Conservation (phyloP, 2,888 invertebrate genomes). For the Yponomeuta malinellus region DNA sequence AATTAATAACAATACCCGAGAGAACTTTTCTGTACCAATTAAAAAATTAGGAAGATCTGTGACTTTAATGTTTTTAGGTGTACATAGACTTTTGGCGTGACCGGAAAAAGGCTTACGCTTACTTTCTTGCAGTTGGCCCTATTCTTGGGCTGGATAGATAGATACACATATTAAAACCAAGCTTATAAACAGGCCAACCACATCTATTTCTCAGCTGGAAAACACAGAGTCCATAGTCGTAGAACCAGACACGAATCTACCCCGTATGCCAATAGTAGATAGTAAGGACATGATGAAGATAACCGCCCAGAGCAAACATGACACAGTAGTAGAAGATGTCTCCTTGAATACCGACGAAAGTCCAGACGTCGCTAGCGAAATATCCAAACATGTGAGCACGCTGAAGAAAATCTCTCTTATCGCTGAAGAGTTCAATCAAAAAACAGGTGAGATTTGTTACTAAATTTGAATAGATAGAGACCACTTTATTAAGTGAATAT, state of each 20-base stretch:
- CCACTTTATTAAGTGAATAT: too few relatives aligned
- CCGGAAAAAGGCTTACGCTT: too few relatives aligned
- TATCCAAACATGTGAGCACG: conserved; percentile 55
- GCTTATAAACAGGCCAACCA: too few relatives aligned
- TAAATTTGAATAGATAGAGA: too few relatives aligned
- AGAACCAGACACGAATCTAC: conserved; percentile 39
- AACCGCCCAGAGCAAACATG: conserved; percentile 33
- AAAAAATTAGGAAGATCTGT: too few relatives aligned
- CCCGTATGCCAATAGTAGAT: conserved; percentile 55
- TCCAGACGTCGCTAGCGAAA: conserved; percentile 56
- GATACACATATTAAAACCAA: too few relatives aligned
- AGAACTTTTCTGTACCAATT: too few relatives aligned
- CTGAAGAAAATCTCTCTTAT: conserved; percentile 61
- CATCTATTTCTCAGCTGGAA: background rate
- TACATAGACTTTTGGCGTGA: too few relatives aligned
- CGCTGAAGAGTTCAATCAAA: conserved; percentile 68
- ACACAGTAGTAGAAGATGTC: conserved; percentile 37
- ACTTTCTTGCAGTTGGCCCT: too few relatives aligned
- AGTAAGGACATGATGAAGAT: conserved; percentile 52
- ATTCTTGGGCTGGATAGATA: too few relatives aligned
- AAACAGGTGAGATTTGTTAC: conserved; percentile 44
- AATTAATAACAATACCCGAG: too few relatives aligned
- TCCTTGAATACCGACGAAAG: conserved; percentile 49
- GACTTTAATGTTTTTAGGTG: too few relatives aligned
- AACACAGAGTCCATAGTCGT: conserved; percentile 13